A percentile compares a stretch with the other conserved stretches of the same genome.
Evolutionary conservation across 2,113 vertebrate species (phyloP).

Genomic region (Anoura caudifer): DNA sequence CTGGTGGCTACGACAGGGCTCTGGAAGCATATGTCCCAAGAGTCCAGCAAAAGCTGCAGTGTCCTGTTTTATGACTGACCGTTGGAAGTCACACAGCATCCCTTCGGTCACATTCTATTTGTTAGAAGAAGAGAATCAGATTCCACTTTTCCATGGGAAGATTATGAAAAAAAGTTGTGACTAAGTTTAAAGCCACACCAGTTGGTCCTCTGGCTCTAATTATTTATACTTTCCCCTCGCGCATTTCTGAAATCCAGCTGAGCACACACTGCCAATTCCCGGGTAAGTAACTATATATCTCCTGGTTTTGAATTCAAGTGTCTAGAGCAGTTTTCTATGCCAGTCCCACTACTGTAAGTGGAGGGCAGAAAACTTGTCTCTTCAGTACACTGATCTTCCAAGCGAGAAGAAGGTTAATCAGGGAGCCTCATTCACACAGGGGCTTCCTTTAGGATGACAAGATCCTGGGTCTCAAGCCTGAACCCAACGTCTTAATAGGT

Average conservation of each 20-base stretch:
- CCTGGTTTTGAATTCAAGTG: neutral
- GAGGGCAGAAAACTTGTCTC: neutral
- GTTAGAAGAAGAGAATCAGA: neutral
- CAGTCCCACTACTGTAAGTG: neutral
- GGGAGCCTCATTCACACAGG: neutral
- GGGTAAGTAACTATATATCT: neutral
- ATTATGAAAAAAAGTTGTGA: neutral
- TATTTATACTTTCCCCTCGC: neutral
- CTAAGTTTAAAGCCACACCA: neutral
- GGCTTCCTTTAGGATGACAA: neutral
- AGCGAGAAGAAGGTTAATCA: neutral
- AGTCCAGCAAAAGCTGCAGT: neutral
- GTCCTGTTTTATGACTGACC: neutral
- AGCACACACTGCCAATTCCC: no score
- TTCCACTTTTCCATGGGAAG: neutral
- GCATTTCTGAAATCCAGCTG: neutral
- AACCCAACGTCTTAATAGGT: neutral
- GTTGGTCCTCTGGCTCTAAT: neutral
- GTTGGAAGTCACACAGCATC: neutral
- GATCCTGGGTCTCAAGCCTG: neutral
- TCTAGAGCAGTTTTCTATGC: neutral
- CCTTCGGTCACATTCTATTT: neutral
- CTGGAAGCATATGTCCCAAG: rapidly evolving
- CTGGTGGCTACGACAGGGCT: rapidly evolving
- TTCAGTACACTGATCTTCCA: neutral